Conservation (phyloP, 1,140 invertebrate species). For the Zaprionus nigranus region DNA sequence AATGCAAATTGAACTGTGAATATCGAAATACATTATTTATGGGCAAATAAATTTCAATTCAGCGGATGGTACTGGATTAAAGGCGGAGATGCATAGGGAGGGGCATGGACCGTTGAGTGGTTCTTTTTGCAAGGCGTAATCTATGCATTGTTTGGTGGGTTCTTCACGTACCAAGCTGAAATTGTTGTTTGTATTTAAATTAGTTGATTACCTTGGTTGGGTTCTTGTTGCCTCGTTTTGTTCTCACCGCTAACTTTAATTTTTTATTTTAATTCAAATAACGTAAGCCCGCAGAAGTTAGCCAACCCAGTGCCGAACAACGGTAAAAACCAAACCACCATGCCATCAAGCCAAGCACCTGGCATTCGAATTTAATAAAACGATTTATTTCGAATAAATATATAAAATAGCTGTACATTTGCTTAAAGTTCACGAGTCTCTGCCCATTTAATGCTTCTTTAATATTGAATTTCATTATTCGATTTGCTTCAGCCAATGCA, state of each 20-base stretch:
- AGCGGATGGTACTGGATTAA: not conserved
- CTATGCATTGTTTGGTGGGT: slow-evolving; percentile 63
- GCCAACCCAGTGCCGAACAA: not conserved
- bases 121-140: slow-evolving; percentile 53
- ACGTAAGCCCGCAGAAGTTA: slow-evolving; percentile 48
- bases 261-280: slow-evolving; percentile 67
- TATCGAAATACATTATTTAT: slow-evolving; percentile 56
- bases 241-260: slow-evolving; percentile 70
- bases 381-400: slow-evolving; percentile 47
- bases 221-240: slow-evolving; percentile 42
- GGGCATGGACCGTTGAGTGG: slow-evolving; percentile 4
- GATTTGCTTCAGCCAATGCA: slow-evolving; percentile 50
- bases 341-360: slow-evolving; percentile 10
- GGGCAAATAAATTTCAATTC: slow-evolving; percentile 69
- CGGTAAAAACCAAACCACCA: not conserved
- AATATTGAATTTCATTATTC: slow-evolving; percentile 37
- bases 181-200: slow-evolving; percentile 77
- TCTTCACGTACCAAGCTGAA: slow-evolving; percentile 46
- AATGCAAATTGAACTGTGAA: slow-evolving; percentile 62
- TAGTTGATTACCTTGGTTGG: slow-evolving; percentile 70
- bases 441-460: slow-evolving; percentile 42
- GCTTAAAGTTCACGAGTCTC: slow-evolving; percentile 67
- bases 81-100: not conserved
- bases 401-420: slow-evolving; percentile 45
- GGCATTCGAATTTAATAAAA: slow-evolving; percentile 62